These are phyloP conservation scores for Acomys russatus DNA, from an alignment of 2,797 vertebrate species.

Conservation along the genomic window DNA sequence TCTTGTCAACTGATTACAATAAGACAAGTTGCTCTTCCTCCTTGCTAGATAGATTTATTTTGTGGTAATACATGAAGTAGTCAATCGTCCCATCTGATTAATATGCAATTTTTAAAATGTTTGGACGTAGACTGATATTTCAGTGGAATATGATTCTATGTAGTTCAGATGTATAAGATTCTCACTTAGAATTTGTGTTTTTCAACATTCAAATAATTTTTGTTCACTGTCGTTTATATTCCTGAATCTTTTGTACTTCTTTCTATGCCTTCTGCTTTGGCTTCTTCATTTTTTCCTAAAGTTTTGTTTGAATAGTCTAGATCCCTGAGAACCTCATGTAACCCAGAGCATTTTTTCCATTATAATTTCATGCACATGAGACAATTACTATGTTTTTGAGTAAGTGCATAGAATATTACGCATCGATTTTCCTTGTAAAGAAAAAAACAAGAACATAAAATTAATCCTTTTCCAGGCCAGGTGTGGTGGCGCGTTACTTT, in stretches of 20 bases:
- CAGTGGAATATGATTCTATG: neutral
- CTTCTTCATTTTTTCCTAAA: neutral
- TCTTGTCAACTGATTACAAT: neutral
- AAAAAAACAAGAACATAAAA: neutral
- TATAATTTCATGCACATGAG: neutral
- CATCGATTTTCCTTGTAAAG: neutral
- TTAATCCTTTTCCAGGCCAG: neutral
- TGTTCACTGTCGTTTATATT: neutral
- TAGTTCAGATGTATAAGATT: neutral
- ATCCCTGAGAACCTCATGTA: neutral
- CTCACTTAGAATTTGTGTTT: neutral
- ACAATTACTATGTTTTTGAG: neutral
- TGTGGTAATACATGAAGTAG: neutral
- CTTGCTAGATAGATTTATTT: neutral
- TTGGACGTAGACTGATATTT: neutral
- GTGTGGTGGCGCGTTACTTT: no score
- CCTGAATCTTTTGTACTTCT: neutral
- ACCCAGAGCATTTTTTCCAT: neutral
- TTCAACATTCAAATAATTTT: neutral
- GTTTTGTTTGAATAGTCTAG: constrained; percentile 34
- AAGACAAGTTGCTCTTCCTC: neutral
- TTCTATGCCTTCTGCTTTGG: neutral
- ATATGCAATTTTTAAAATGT: neutral
- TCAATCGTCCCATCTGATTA: neutral
- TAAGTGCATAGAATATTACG: neutral